Evolutionary conservation across 2,113 vertebrate species (phyloP).

Genomic region (Litocranius walleri): DNA sequence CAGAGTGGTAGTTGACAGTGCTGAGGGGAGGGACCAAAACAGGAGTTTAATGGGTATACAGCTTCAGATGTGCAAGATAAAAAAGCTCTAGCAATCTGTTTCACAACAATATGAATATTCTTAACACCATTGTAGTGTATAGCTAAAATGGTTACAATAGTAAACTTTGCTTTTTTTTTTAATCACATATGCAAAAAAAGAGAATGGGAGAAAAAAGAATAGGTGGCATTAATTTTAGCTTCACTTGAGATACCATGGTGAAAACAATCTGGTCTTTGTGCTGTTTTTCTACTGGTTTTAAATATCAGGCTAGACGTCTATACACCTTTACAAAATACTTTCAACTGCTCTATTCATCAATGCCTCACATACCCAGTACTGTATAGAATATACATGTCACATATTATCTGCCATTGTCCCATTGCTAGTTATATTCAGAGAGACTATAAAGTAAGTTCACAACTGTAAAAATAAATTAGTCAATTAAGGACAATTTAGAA

Average conservation of each 20-base stretch:
- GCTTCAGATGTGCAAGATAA: background rate
- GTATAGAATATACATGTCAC: background rate
- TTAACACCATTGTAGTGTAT: background rate
- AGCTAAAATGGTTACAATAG: background rate
- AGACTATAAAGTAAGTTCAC: background rate
- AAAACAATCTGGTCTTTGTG: background rate
- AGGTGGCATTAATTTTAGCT: background rate
- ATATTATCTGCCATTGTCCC: background rate
- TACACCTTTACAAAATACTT: background rate
- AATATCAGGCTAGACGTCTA: background rate
- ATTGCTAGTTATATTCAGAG: background rate
- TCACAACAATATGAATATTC: background rate
- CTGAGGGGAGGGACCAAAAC: background rate
- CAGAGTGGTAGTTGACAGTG: background rate
- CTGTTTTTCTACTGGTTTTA: background rate
- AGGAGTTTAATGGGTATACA: background rate
- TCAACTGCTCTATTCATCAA: background rate
- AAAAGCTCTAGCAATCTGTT: background rate
- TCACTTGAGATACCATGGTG: background rate
- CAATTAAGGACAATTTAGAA: background rate
- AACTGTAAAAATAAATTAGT: slow-evolving; percentile 17
- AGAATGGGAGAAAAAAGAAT: background rate
- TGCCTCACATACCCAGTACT: background rate
- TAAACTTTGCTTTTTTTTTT: background rate
- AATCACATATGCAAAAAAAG: background rate